Base-by-base conservation (phyloP, 2,113 vertebrate genomes). In the Otus sunia region DNA sequence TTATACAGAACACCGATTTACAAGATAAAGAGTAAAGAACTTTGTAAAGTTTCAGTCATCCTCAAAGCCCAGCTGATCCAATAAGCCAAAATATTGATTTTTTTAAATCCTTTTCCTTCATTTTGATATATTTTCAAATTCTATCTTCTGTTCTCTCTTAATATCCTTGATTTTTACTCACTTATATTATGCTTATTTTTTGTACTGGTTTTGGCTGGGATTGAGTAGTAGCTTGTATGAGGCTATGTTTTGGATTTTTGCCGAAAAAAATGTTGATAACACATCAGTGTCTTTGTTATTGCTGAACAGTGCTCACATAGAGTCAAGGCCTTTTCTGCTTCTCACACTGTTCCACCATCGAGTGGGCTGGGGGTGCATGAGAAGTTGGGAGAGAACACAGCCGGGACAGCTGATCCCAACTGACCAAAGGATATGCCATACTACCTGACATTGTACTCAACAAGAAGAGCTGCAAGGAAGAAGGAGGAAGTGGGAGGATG, bases 291-390 rank as follows among this genome's bases (percentile, higher is more conserved):
- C 77, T 37, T 19, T 16, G 14, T 63, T 49, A 32, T 4, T 37
- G 9, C 13, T 74, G 36, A 71, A 11, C 12, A 45, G 18, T 15
- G 9, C 39, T 69, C 3, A 4, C 45, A 25, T 7, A 45, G 15
- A 3, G 2, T 23, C 49, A 37, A 76, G 47, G 14, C 3, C 21
- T 92, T 49, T 82, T 55, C 11, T 9, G 18, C 50, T 26, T 50
- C n/a, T 64, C 41, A 50, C 7, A 26, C 5, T 0, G 2, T 6
- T 23, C n/a, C 9, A 7, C 9, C 19, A 62, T 3, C 1, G 3
- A 69, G 18, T 18, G 69, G 26, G 25, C 8, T 71, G 12, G 2
- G 4, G 5, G 2, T 39, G 10, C 14, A 43, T 5, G 6, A n/a
- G 23, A 68, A 68, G 3, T 0, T 58, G n/a, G 11, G 25, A 67